Conservation (phyloP, 2,888 invertebrate species). For the Hirtodrosophila histrioides region DNA sequence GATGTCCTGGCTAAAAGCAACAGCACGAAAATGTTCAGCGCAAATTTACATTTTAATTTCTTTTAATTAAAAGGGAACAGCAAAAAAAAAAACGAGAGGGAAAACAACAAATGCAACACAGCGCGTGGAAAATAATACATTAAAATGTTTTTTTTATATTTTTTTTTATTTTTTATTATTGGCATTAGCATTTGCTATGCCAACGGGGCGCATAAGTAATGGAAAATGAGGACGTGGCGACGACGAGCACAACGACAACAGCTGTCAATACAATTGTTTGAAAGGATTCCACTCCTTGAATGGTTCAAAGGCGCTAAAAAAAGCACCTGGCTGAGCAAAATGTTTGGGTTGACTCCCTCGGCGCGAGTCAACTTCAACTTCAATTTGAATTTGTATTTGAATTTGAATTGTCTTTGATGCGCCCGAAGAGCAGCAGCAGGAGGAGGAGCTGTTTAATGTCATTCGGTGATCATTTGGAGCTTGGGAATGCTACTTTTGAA, state of each 20-base stretch:
- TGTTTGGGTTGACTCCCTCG: slow-evolving; percentile 25
- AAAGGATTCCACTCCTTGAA: slow-evolving; percentile 49
- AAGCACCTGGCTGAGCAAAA: slow-evolving; percentile 28
- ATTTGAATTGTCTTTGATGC: slow-evolving; percentile 49
- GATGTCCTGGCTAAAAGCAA: slow-evolving; percentile 4
- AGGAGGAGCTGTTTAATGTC: slow-evolving; percentile 23
- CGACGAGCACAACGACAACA: slow-evolving; percentile 40
- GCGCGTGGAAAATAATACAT: slow-evolving; percentile 57
- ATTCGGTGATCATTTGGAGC: slow-evolving; percentile 7
- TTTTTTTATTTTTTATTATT: slow-evolving; percentile 28
- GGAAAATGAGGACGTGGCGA: slow-evolving; percentile 35
- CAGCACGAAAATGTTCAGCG: slow-evolving; percentile 36
- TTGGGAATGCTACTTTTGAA: slow-evolving; percentile 3
- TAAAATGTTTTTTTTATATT: slow-evolving; percentile 47
- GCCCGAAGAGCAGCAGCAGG: slow-evolving; percentile 5
- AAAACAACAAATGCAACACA: slow-evolving; percentile 19
- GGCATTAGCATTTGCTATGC: slow-evolving; percentile 65
- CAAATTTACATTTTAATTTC: slow-evolving; percentile 77
- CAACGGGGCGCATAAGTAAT: slow-evolving; percentile 57
- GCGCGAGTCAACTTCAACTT: slow-evolving; percentile 38
- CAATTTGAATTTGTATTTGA: slow-evolving; percentile 41
- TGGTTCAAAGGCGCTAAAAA: slow-evolving; percentile 35
- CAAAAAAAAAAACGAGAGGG: slow-evolving; percentile 9
- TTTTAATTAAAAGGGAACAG: slow-evolving; percentile 70
- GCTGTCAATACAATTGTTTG: slow-evolving; percentile 54